A percentile compares a stretch with the other conserved stretches of the same genome.
phyloP scores from a whole-genome alignment of 92 coral and sea anemone genomes.

The Epizoanthus rinbou region DNA sequence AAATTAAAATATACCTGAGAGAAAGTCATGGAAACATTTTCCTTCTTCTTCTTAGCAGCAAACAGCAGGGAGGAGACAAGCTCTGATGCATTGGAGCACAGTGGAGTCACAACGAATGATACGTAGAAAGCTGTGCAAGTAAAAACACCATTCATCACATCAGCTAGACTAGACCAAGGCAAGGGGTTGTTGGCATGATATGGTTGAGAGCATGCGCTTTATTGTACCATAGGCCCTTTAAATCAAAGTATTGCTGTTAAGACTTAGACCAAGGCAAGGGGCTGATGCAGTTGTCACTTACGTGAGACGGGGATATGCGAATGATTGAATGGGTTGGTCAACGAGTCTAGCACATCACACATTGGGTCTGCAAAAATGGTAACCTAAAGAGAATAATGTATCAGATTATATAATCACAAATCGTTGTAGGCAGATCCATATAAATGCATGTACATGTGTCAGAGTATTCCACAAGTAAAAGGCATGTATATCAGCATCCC shows the following conservation, averaged over 20 bases:
- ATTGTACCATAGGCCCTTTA: too few species aligned
- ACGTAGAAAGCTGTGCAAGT: constrained; percentile 85
- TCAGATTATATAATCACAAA: background rate
- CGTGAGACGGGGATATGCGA: constrained; percentile 82
- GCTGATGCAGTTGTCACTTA: constrained; percentile 30
- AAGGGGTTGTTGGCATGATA: too few species aligned
- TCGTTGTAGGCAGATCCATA: too few species aligned
- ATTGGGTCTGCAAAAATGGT: constrained; percentile 97
- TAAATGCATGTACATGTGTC: too few species aligned
- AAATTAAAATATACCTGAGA: constrained; percentile 89
- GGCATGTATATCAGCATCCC: background rate
- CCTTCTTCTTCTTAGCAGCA: constrained; percentile 98
- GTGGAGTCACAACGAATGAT: constrained; percentile 96
- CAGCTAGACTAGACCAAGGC: background rate
- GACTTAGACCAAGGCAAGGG: too few species aligned
- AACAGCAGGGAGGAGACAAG: constrained; percentile 95
- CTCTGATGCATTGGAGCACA: constrained; percentile 98
- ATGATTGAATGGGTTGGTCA: constrained; percentile 75
- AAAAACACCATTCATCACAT: background rate
- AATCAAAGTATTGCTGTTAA: too few species aligned
- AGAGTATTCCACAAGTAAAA: background rate
- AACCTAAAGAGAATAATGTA: constrained; percentile 60
- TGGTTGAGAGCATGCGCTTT: too few species aligned
- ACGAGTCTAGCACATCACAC: constrained; percentile 87
- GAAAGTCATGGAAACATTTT: constrained; percentile 96